Percentiles rank a stretch among this genome's conserved stretches.
Conservation (phyloP, 1,140 invertebrate species). For the Eciton burchellii region DNA sequence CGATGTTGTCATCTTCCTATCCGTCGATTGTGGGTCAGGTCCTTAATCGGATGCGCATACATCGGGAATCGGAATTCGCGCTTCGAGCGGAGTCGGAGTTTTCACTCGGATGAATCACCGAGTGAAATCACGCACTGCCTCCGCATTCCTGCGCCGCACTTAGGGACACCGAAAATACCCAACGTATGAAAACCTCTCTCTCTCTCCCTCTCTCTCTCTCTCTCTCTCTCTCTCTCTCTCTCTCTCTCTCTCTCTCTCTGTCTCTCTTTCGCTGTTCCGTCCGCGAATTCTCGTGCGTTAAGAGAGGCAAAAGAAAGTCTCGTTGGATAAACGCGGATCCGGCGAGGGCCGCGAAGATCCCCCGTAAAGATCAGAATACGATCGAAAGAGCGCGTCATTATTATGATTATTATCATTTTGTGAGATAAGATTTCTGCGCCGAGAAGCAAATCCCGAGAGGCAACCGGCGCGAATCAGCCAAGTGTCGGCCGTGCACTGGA, state of each 20-base stretch:
- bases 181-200: constrained; percentile 44
- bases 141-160: constrained; percentile 58
- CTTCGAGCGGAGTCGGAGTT: constrained; percentile 73
- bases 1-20: constrained; percentile 32
- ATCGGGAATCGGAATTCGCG: too few relatives aligned
- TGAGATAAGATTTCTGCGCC: neutral
- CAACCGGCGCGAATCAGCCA: too few relatives aligned
- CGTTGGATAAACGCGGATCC: too few relatives aligned
- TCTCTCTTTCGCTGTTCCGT: too few relatives aligned
- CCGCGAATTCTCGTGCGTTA: too few relatives aligned
- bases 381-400: too few relatives aligned
- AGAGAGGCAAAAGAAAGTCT: too few relatives aligned
- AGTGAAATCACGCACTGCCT: constrained; percentile 66
- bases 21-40: constrained; percentile 61
- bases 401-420: neutral
- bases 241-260: too few relatives aligned
- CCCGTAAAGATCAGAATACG: neutral
- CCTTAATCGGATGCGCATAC: constrained; percentile 71
- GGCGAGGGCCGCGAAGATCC: too few relatives aligned
- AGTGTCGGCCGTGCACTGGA: too few relatives aligned
- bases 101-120: constrained; percentile 77
- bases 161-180: constrained; percentile 43
- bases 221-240: too few relatives aligned
- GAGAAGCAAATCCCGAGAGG: neutral
- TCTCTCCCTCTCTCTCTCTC: too few relatives aligned